Percentiles rank a stretch among this genome's conserved stretches.
These are phyloP conservation scores for Bombyx mandarina DNA, from an alignment of 1,140 invertebrate genomes.

Conservation along the genomic window DNA sequence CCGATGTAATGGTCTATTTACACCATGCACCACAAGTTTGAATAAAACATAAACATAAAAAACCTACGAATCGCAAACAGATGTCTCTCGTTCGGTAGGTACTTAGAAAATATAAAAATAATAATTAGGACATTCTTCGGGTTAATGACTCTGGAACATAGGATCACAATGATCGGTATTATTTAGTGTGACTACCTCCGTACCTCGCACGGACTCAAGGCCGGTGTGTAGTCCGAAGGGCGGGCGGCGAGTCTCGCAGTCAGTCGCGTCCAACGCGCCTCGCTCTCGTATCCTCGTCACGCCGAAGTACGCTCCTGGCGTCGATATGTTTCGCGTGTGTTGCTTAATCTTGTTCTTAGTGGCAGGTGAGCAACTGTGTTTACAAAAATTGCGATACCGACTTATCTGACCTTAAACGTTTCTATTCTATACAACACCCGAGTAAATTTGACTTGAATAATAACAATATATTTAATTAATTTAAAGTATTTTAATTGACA, in stretches of 20 bases:
- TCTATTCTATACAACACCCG: too few species aligned
- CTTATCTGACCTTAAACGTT: neutral
- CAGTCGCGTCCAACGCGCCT: slow-evolving; percentile 21
- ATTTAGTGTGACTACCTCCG: slow-evolving; percentile 23
- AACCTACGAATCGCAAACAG: too few species aligned
- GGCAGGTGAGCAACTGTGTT: slow-evolving; percentile 31
- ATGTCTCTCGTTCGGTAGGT: too few species aligned
- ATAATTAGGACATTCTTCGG: too few species aligned
- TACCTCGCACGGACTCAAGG: slow-evolving; percentile 28
- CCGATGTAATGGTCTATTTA: too few species aligned
- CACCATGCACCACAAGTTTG: too few species aligned
- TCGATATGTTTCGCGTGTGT: slow-evolving; percentile 18
- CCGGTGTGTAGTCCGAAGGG: slow-evolving; percentile 37
- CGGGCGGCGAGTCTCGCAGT: slow-evolving; percentile 29
- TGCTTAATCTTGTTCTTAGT: slow-evolving; percentile 29
- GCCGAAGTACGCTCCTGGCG: slow-evolving; percentile 17
- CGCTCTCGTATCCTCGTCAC: slow-evolving; percentile 11
- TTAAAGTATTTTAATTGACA: too few species aligned
- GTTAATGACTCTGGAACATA: too few species aligned
- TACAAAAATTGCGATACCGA: neutral
- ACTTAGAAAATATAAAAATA: too few species aligned
- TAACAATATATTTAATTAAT: too few species aligned
- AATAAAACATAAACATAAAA: too few species aligned
- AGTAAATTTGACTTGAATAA: too few species aligned
- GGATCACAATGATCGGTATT: slow-evolving; percentile 9